Conservation (phyloP, 2,797 vertebrate genomes). For the Schizopygopsis pylzovi region DNA sequence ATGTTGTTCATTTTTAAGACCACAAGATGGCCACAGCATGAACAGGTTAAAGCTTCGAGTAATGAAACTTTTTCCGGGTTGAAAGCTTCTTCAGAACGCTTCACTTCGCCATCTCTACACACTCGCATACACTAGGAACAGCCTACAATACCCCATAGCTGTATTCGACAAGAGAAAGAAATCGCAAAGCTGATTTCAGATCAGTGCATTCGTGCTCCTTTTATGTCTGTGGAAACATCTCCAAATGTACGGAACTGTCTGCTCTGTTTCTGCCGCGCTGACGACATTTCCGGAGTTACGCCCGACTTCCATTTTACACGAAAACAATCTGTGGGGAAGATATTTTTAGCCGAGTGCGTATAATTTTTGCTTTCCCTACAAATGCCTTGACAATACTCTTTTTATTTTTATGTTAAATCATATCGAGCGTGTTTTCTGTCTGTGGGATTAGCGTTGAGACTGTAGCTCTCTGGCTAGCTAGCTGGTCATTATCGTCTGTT, state of each 20-base stretch:
- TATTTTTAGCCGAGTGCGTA: conserved; percentile 29
- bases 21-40: no score
- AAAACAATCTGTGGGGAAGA: conserved; percentile 61
- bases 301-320: conserved; percentile 69
- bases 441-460: background rate
- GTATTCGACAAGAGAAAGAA: background rate
- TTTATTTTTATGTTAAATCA: background rate
- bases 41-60: no score
- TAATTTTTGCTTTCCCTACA: background rate
- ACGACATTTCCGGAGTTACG: conserved; percentile 71
- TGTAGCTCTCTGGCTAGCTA: conserved; percentile 20
- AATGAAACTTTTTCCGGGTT: no score
- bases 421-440: background rate
- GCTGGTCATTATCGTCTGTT: background rate
- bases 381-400: background rate
- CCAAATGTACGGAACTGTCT: conserved; percentile 38
- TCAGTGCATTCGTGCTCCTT: background rate
- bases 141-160: background rate
- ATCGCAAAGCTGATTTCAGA: background rate
- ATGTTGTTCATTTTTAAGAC: no score
- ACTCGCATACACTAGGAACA: background rate
- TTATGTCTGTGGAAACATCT: conserved; percentile 10
- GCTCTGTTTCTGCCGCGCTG: conserved; percentile 24
- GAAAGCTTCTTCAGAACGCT: no score
- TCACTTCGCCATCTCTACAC: no score